Evolutionary conservation across 1,140 invertebrate genomes (phyloP), one percentile per base, ranked within the genome.

Genomic region (Microplitis mediator): DNA sequence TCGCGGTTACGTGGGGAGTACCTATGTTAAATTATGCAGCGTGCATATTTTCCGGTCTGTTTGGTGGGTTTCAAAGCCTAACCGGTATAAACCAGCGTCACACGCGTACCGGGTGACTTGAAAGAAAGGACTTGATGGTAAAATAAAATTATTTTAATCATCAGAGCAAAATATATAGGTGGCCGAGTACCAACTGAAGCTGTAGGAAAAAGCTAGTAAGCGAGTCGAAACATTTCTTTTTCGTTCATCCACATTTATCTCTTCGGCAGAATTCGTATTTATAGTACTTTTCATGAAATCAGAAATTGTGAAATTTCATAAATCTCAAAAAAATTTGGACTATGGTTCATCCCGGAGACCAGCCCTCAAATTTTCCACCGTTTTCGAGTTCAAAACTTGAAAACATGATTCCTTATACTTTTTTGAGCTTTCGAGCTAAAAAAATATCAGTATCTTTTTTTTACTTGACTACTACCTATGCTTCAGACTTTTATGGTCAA

Each of bases 41-140:
- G 79, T 84, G 81, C 83, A 84, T 85, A 85, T 86, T 85, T 85
- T 86, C 85, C 82, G 84, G 84, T 85, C 85, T 86, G 84, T 86
- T 86, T 85, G 84, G 83, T 85, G 82, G 81, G 80, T 84, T 80
- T 85, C 79, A 84, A 84, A 85, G 83, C 80, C 81, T 84, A 84
- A 83, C 82, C 82, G 79, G 83, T 80, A 83, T 81, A 75, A 80
- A 76, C 77, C 78, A 74, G 75, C 72, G 69, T 74, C 77, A 80
- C 79, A 75, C 75, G 76, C 75, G 78, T 80, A 80, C 76, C 79
- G 80, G 82, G 80, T 84, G 82, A 80, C 78, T 81, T 75, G 79
- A 79, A 82, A 80, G 81, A 81, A 80, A 77, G 76, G 80, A 82
- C 74, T 76, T 71, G 73, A 70, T 75, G 75, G 72, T 69, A 72